These are phyloP conservation scores for Amiota mariae DNA, from an alignment of 2,888 invertebrate genomes.

Conservation along the genomic window DNA sequence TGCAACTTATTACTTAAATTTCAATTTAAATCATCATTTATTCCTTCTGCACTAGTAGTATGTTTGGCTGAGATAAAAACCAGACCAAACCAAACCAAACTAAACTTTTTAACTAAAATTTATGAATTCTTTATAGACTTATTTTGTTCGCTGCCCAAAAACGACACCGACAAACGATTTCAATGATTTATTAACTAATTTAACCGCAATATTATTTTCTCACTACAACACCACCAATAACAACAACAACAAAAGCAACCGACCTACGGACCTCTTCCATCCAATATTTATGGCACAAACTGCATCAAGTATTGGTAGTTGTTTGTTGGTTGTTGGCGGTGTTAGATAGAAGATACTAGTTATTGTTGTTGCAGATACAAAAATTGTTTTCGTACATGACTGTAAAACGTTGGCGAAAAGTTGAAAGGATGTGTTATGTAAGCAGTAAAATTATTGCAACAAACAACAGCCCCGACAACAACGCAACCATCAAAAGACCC, in stretches of 20 bases:
- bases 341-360: background rate
- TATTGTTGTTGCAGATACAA: background rate
- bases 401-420: no score
- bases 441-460: constrained; percentile 4
- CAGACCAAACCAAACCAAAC: background rate
- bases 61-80: background rate
- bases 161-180: constrained; percentile 6
- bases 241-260: no score
- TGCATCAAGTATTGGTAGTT: no score
- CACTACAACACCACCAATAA: constrained; percentile 1
- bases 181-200: constrained; percentile 63
- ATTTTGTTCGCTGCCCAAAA: constrained; percentile 12
- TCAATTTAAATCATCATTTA: background rate
- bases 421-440: background rate
- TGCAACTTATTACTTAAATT: no score
- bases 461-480: constrained; percentile 11
- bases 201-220: constrained; percentile 54
- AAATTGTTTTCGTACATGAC: no score
- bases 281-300: no score
- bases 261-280: background rate
- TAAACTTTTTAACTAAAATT: constrained; percentile 19
- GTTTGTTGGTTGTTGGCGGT: no score
- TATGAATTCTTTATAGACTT: constrained; percentile 19
- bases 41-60: background rate
- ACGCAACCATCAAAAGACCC: background rate